Base-by-base conservation (phyloP, 2,888 invertebrate genomes). In the Teinopalpus imperialis region DNA sequence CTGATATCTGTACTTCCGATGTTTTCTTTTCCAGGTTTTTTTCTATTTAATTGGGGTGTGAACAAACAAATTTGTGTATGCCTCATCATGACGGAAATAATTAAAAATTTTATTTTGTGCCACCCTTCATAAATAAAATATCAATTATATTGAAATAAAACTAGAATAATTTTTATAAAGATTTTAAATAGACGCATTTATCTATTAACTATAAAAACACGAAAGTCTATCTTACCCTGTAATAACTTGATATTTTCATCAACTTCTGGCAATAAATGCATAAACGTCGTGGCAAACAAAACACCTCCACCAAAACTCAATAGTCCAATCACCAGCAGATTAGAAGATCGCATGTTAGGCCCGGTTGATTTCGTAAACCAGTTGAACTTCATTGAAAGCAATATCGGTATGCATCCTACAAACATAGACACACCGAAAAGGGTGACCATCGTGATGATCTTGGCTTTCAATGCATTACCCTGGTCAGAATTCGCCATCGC, bases 241-340 rank as follows among this genome's bases (percentile, higher is more conserved):
- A 94, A 73, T 20, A 87, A 63, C 41, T 91, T 83, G 29, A 95
- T 91, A 40, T 91, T 91, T 57, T 94, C 94, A 37, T 91, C 89
- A 0, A 96, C 94, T 85, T 96, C 96, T 3, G 96, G 96, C 44
- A 96, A 75, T 58, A 96, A 80, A 69, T 96, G 96, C 64, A 95
- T 86, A 63, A 96, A 95, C 1, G 95, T 95, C 2, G 96, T 96
- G 53, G 93, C 93, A 39, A 96, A 89, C 3, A 96, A 81, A 0
- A 96, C 95, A 3, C 96, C 96, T 4, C 95, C 96, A 5, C 95
- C 96, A 54, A 95, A 93, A 36, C 94, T 92, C 31, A 96, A 76
- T 4, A 95, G 69, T n/a, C 93, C 86, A 55, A 91, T 85, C 29
- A 93, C 91, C 12, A 91, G 60, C 56, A 63, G 68, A 58, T 88